phyloP scores from a whole-genome alignment of 2,888 invertebrate species.

The Pilophorus perplexus region DNA sequence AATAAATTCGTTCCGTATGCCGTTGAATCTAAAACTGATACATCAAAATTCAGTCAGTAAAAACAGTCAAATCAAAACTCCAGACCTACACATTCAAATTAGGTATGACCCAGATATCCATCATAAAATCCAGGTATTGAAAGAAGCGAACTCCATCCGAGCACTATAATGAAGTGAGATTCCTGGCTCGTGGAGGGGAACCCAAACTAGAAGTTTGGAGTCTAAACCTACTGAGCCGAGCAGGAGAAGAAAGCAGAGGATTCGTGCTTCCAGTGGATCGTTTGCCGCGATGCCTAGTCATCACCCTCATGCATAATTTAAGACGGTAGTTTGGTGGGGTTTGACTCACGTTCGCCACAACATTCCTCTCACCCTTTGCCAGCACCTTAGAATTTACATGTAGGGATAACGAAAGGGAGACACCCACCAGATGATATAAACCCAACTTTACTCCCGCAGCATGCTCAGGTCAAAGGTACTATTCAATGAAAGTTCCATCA shows the following conservation, averaged over 20 bases:
- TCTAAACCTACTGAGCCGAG: too few relatives aligned
- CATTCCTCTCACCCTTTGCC: slow-evolving; percentile 11
- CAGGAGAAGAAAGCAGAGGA: neutral
- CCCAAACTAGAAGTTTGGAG: too few relatives aligned
- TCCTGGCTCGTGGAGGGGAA: too few relatives aligned
- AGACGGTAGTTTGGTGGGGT: slow-evolving; percentile 31
- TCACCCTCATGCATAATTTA: slow-evolving; percentile 38
- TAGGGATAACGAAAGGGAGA: neutral
- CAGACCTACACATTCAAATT: too few relatives aligned
- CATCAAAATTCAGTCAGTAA: too few relatives aligned
- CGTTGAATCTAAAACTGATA: too few relatives aligned
- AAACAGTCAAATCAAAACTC: too few relatives aligned
- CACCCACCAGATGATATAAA: slow-evolving; percentile 13
- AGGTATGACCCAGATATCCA: too few relatives aligned
- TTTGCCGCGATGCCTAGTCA: slow-evolving; percentile 26
- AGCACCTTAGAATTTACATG: slow-evolving; percentile 10
- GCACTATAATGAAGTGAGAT: too few relatives aligned
- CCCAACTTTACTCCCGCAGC: slow-evolving; percentile 12
- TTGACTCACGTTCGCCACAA: slow-evolving; percentile 32
- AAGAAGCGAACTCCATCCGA: too few relatives aligned
- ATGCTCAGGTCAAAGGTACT: slow-evolving; percentile 20
- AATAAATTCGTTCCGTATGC: too few relatives aligned
- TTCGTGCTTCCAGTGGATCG: slow-evolving; percentile 14
- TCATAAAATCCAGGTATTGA: too few relatives aligned
- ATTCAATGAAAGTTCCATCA: slow-evolving; percentile 8